Evolutionary conservation across 2,888 invertebrate species (phyloP), one percentile per base, ranked within the genome.

Genomic region (Argyresthia goedartella): DNA sequence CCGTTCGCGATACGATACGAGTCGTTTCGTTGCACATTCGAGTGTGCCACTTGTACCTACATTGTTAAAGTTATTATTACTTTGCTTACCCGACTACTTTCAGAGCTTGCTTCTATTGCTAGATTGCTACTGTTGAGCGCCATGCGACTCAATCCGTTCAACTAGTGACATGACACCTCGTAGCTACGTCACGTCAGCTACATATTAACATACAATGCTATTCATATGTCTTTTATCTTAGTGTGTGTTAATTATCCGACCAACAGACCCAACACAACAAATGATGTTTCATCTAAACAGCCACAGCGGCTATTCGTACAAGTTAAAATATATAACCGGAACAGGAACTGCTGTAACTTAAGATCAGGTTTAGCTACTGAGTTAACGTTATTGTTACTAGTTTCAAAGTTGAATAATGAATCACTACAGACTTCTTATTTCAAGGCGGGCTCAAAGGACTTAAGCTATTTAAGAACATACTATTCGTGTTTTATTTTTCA

Each of bases 131-230:
- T 25, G 6, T 55, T 59, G 63, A 63, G 60, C 63, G 63, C 62
- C 58, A 58, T 57, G 59, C 59, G 61, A 60, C 63, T 62, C 62
- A 58, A 58, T 57, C 58, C 59, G 60, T 59, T 63, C 68, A 68
- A 59, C 61, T 71, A 71, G 65, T 59, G 61, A 71, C 71, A 65
- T 81, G 82, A 82, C 82, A 82, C 82, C 81, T 71, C 71, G 65
- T 60, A 60, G 62, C 66, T 25, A 63, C 70, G 67, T 76, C 76
- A 84, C 84, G 81, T 80, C 78, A 70, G 72, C 74, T 64, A 11
- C 64, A 67, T 72, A 73, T 78, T 78, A 76, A 74, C 76, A 76
- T 73, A 78, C 76, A 73, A 76, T 73, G 75, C 81, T 81, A 81
- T 81, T 81, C 78, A 80, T 82, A 79, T 65, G 62, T 71, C 68